These are phyloP conservation scores for Galerucella pusilla DNA, from an alignment of 2,888 invertebrate species.

Conservation along the genomic window DNA sequence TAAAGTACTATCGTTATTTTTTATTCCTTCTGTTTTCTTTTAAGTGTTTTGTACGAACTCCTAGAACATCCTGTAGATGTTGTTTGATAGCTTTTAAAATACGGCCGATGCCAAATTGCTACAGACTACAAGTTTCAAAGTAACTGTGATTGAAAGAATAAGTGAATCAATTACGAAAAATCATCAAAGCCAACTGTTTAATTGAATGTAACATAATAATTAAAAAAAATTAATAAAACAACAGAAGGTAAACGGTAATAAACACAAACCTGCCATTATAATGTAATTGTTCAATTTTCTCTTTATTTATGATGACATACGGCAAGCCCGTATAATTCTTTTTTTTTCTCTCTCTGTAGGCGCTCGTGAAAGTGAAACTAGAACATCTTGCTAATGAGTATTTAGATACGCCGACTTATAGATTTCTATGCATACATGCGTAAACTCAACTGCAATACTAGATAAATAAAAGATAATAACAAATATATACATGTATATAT, in stretches of 20 bases:
- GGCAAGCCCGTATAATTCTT: constrained; percentile 42
- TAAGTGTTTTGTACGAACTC: too few species aligned
- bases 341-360: constrained; percentile 25
- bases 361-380: constrained; percentile 49
- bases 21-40: too few species aligned
- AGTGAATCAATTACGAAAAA: too few species aligned
- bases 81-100: too few species aligned
- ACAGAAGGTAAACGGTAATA: background rate
- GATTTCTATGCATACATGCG: constrained; percentile 18
- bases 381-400: constrained; percentile 39
- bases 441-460: background rate
- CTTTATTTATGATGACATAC: constrained; percentile 41
- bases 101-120: too few species aligned
- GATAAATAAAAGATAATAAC: constrained; percentile 19
- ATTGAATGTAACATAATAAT: background rate
- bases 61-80: too few species aligned
- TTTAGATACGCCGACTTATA: constrained; percentile 36
- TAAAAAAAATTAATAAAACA: background rate
- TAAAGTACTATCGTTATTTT: too few species aligned
- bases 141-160: too few species aligned
- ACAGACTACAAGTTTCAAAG: too few species aligned
- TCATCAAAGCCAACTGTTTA: too few species aligned
- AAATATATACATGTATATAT: constrained; percentile 15
- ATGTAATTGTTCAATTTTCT: constrained; percentile 17
- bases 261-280: constrained; percentile 4